phyloP scores from a whole-genome alignment of 2,113 vertebrate genomes.

The Lepus europaeus region DNA sequence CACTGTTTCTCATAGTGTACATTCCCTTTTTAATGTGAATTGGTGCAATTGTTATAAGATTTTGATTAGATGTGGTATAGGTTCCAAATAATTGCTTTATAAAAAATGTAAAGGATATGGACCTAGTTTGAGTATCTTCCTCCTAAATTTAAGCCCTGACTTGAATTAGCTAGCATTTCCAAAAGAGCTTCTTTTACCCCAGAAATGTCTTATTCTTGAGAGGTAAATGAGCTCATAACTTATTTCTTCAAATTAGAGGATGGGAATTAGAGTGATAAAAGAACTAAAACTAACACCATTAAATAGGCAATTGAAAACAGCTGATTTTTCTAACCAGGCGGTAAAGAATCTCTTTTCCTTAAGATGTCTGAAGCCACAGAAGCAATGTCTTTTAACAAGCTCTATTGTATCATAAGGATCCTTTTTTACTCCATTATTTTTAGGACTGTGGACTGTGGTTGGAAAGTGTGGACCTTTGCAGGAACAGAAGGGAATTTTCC shows the following conservation, averaged over 20 bases:
- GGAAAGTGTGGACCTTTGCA: not conserved
- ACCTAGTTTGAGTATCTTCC: not conserved
- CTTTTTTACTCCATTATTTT: not conserved
- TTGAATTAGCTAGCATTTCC: slow-evolving; percentile 61
- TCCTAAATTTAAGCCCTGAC: slow-evolving; percentile 31
- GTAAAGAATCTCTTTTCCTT: slow-evolving; percentile 46
- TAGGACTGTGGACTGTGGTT: not conserved
- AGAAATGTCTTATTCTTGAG: slow-evolving; percentile 40
- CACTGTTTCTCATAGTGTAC: too few species aligned
- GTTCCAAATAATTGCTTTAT: not conserved
- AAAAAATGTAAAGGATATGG: not conserved
- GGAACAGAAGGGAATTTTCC: slow-evolving; percentile 25
- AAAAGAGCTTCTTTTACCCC: not conserved
- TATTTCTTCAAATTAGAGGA: slow-evolving; percentile 59
- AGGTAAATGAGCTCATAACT: slow-evolving; percentile 54
- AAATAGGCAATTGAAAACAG: slow-evolving; percentile 62
- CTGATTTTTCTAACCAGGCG: slow-evolving; percentile 17
- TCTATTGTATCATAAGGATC: slow-evolving; percentile 20
- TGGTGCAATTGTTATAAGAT: not conserved
- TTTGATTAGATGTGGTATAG: not conserved
- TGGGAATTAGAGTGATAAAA: slow-evolving; percentile 40
- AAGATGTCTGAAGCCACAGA: slow-evolving; percentile 12
- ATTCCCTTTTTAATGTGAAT: not conserved
- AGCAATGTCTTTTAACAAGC: slow-evolving; percentile 44
- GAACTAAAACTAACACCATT: slow-evolving; percentile 48